Evolutionary conservation across 2,113 vertebrate genomes (phyloP), one percentile per base, ranked within the genome.

Genomic region (Anarrhichthys ocellatus): DNA sequence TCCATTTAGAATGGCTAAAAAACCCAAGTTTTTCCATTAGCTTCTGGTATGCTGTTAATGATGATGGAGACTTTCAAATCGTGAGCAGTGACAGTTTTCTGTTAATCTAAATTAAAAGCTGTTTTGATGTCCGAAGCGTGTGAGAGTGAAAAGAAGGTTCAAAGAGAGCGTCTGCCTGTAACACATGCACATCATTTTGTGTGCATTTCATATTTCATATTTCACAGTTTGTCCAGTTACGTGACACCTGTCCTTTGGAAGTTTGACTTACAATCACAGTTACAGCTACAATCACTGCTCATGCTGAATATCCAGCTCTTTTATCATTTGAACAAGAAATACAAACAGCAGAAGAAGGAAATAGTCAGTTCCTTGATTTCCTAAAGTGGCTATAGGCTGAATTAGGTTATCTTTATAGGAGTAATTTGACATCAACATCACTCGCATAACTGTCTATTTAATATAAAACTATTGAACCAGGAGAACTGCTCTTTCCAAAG

Each of bases 41-140:
- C 24, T 54, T 1, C n/a, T 34, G 63, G 34, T 24, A 32, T 58
- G 50, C 48, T 40, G 32, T 17, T 54, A 59, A 70, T 36, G 46
- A 76, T 40, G 44, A 52, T 64, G 52, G 34, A 75, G 29, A 22
- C 29, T 0, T 63, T 66, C 0, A 3, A 9, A 71, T 67, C 13
- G 40, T 34, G n/a, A 63, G 72, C 18, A 18, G 18, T 63, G 44
- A 63, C 46, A 32, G 17, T 9, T 77, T 54, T n/a, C 22, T 67
- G 29, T 6, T 1, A 10, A n/a, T n/a, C 6, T 29, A 38, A 66
- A 72, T 50, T n/a, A 48, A 50, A 77, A 66, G 29, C 20, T 17
- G 9, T 71, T 40, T 34, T 80, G 58, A 84, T 75, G 75, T 75
- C 66, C 71, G 76, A 78, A 20, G 20, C 2, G 56, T 59, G n/a